Evolutionary conservation across 2,888 invertebrate genomes (phyloP), one percentile per base, ranked within the genome.

Genomic region (Nomada ruficornis): DNA sequence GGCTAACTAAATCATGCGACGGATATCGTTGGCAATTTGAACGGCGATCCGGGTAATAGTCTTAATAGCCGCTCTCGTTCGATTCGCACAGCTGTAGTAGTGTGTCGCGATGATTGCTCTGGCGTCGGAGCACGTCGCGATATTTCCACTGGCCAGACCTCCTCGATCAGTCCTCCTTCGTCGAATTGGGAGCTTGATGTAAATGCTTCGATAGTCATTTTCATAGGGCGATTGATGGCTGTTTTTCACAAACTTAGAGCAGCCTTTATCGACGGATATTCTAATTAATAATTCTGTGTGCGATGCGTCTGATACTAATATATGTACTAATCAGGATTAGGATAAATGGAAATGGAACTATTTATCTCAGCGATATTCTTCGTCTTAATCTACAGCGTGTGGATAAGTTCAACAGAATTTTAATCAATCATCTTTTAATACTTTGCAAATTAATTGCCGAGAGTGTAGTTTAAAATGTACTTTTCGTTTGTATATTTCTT

Each of bases 1-100:
- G 77, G 77, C 80, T 82, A 77, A 86, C 80, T 87, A 82, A 86
- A 87, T 86, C 87, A 75, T 64, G 67, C 75, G 65, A 81, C 71
- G 75, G 82, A 76, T 73, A 87, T 87, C 74, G 77, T 75, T 82
- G 78, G 72, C 85, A 80, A 86, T 86, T 86, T 78, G 69, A 70
- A 69, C 80, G 70, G 65, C 54, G 81, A 76, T 57, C 59, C 82
- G 73, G 60, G 77, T 82, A 82, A 82, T 82, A 75, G 74, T 83
- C 83, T 83, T 83, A 82, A 82, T 82, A 77, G 82, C 82, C 20
- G 75, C 50, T 63, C 54, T 57, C 69, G 71, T 75, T 82, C 52
- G 26, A 23, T 36, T 42, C 44, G 18, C 23, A 23, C 23, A 47
- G 47, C 15, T 47, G 18, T 15, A n/a, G 42, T 20, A 11, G 23